Evolutionary conservation across 2,797 vertebrate genomes (phyloP).

Genomic region (Lacerta agilis): DNA sequence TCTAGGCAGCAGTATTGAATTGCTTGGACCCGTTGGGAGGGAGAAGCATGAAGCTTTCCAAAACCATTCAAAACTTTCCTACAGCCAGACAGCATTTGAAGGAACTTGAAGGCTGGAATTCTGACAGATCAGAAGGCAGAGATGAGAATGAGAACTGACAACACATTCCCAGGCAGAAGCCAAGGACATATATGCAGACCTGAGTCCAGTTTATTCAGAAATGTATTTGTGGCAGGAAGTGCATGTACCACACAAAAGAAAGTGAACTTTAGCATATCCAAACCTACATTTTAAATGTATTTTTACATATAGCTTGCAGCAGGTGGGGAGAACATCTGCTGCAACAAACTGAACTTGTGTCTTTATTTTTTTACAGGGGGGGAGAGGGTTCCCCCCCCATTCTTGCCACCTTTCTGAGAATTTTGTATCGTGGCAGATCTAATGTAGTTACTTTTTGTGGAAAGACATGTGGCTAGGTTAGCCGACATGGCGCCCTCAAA

Average conservation of each 20-base stretch:
- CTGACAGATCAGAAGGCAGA: conserved; percentile 56
- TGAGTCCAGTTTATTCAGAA: conserved; percentile 36
- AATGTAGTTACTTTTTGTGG: background rate
- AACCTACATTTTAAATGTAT: conserved; percentile 41
- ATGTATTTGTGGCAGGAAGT: conserved; percentile 30
- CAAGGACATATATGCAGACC: conserved; percentile 17
- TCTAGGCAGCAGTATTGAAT: conserved; percentile 32
- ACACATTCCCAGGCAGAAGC: background rate
- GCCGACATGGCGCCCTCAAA: too few relatives aligned
- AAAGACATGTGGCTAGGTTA: too few relatives aligned
- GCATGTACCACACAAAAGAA: conserved; percentile 37
- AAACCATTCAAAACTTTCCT: conserved; percentile 48
- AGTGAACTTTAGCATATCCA: conserved; percentile 36
- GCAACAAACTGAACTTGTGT: conserved; percentile 45
- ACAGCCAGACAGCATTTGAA: conserved; percentile 30
- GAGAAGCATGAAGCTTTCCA: conserved; percentile 46
- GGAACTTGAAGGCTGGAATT: conserved; percentile 51
- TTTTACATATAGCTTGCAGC: conserved; percentile 4
- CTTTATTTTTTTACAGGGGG: background rate
- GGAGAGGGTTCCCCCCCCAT: too few relatives aligned
- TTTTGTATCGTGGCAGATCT: background rate
- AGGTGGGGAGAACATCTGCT: background rate
- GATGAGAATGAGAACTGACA: conserved; percentile 65
- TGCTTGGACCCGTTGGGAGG: conserved; percentile 29
- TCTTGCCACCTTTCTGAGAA: background rate